A percentile compares a stretch with the other conserved stretches of the same genome.
These are phyloP conservation scores for Xiphias gladius DNA, from an alignment of 2,113 vertebrate genomes.

Conservation along the genomic window DNA sequence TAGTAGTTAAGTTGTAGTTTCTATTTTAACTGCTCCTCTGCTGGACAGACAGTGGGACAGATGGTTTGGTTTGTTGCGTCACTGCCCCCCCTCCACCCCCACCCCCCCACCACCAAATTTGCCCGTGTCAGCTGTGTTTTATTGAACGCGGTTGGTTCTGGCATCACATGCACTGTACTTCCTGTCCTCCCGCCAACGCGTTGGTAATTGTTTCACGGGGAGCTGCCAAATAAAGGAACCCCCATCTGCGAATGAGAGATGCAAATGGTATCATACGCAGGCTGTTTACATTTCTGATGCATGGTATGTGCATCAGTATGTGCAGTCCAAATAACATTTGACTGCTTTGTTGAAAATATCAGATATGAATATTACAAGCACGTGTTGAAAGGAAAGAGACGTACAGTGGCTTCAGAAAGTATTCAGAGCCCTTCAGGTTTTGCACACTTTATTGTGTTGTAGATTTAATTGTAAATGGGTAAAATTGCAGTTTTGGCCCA, in stretches of 20 bases:
- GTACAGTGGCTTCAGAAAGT: no score
- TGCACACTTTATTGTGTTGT: no score
- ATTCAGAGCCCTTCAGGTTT: no score
- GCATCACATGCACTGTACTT: constrained; percentile 54
- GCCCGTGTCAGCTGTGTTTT: constrained; percentile 53
- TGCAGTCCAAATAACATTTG: background rate
- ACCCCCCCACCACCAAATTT: constrained; percentile 40
- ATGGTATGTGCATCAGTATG: background rate
- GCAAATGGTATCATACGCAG: constrained; percentile 7
- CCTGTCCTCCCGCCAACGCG: constrained; percentile 44
- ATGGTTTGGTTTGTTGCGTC: constrained; percentile 68
- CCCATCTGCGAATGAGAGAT: constrained; percentile 39
- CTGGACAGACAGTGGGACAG: constrained; percentile 59
- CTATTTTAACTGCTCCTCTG: constrained; percentile 25
- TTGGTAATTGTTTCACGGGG: constrained; percentile 61
- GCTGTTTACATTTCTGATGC: constrained; percentile 6
- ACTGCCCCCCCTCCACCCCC: no score
- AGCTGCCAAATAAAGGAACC: constrained; percentile 59
- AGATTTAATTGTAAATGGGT: no score
- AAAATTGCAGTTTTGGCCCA: no score
- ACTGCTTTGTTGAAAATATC: background rate
- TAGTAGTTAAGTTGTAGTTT: constrained; percentile 12
- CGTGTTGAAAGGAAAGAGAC: no score
- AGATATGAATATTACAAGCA: no score
- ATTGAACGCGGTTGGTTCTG: constrained; percentile 41